Evolutionary conservation across 2,113 vertebrate species (phyloP).

Genomic region (Neofelis nebulosa): DNA sequence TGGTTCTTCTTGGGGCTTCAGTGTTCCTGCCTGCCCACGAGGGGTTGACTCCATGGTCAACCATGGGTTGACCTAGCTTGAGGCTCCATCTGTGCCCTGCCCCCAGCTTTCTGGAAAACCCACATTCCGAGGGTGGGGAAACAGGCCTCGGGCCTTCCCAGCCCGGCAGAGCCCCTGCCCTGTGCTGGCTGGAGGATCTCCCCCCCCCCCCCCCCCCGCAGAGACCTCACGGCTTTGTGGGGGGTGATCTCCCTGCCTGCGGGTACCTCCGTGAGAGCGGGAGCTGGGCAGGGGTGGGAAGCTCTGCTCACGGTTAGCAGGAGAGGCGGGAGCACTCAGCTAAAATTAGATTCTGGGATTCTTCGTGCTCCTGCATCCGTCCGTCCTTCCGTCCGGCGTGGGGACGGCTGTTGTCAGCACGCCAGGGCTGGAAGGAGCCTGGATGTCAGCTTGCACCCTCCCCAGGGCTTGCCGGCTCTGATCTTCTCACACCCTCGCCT

Average conservation of each 20-base stretch:
- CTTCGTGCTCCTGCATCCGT: constrained; percentile 11
- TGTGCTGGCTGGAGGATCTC: background rate
- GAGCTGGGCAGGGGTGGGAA: background rate
- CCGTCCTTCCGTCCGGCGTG: background rate
- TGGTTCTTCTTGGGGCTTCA: background rate
- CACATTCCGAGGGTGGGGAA: background rate
- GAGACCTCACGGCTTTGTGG: background rate
- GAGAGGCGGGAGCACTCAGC: background rate
- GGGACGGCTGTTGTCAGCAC: constrained; percentile 54
- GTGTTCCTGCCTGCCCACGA: background rate
- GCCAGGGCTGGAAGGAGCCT: constrained; percentile 41
- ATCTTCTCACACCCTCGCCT: constrained; percentile 53
- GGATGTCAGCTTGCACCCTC: background rate
- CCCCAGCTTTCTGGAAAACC: background rate
- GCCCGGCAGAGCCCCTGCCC: background rate
- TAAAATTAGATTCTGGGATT: constrained; percentile 78
- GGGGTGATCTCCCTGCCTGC: background rate
- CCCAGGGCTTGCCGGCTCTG: background rate
- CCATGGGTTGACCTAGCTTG: background rate
- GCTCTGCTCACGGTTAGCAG: constrained; percentile 29
- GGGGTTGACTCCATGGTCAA: background rate
- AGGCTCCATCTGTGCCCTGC: background rate
- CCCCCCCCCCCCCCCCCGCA: too few relatives aligned
- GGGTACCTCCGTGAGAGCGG: background rate
- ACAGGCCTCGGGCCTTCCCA: background rate